Evolutionary conservation across 2,888 invertebrate genomes (phyloP), one percentile per base, ranked within the genome.

Genomic region (Pyrocoelia pectoralis): DNA sequence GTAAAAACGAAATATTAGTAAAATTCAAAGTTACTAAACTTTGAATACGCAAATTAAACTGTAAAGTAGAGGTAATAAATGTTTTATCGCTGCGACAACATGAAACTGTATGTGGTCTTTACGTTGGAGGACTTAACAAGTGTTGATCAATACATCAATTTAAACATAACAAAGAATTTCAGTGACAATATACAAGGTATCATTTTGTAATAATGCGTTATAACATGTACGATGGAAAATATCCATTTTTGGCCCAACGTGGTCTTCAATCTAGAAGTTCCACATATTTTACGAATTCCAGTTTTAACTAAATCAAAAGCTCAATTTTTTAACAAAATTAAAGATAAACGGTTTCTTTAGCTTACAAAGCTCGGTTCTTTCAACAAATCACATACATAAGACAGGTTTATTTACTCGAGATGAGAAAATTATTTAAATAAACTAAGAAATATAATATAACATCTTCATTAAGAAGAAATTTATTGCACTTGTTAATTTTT

Each of bases 31-130:
- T 6, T n/a, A n/a, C 24, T 24, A 24, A 24, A n/a, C n/a, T n/a
- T n/a, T n/a, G n/a, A n/a, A n/a, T n/a, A 38, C n/a, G 38, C 5
- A 38, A n/a, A 38, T 38, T 38, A 43, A 15, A 43, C 43, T 43
- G 43, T 15, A 43, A 43, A 43, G n/a, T 38, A 38, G 13, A 43
- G 17, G 43, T 43, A 43, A 43, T 43, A 43, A 43, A 43, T 13
- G 17, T 43, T 40, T 3, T 13, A 43, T 13, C n/a, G 24, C n/a
- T 43, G 13, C 12, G 43, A 43, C 43, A 43, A 40, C 40, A 13
- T 43, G 12, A 15, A 43, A 15, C 43, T 43, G 43, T 43, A 43
- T 38, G 38, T 3, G 38, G 38, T 38, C 38, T 38, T 38, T 38
- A n/a, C 12, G 6, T n/a, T n/a, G 13, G n/a, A 12, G 12, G n/a